Percentiles rank a stretch among this genome's conserved stretches.
These are phyloP conservation scores for Sinotaia quadrata DNA, from an alignment of 2,888 invertebrate species.

Conservation along the genomic window DNA sequence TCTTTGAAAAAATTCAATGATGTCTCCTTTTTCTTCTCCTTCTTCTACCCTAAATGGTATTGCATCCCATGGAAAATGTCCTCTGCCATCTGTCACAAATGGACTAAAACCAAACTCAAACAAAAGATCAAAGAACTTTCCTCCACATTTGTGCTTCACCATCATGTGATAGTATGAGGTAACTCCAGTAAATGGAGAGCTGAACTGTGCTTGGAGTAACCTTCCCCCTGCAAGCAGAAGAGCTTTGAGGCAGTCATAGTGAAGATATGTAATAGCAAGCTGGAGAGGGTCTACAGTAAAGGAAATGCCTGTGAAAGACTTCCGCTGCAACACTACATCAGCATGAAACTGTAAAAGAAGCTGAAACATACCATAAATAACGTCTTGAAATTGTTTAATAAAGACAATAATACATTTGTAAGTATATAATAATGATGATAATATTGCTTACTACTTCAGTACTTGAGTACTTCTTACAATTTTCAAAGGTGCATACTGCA, in stretches of 20 bases:
- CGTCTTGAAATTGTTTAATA: too few relatives aligned
- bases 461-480: too few relatives aligned
- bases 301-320: neutral
- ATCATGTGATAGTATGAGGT: constrained; percentile 10
- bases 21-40: neutral
- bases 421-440: too few relatives aligned
- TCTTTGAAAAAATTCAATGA: constrained; percentile 2
- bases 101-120: constrained; percentile 10
- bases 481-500: too few relatives aligned
- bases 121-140: neutral
- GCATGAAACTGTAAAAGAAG: constrained; percentile 14
- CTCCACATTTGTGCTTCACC: constrained; percentile 4
- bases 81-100: neutral
- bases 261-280: constrained; percentile 42
- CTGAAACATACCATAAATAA: too few relatives aligned
- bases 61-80: constrained; percentile 12
- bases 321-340: neutral
- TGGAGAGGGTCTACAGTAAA: constrained; percentile 36
- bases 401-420: too few relatives aligned
- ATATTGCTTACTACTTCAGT: too few relatives aligned
- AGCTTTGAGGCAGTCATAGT: constrained; percentile 35
- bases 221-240: constrained; percentile 31
- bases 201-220: neutral
- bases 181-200: constrained; percentile 7
- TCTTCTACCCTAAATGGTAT: neutral